A percentile compares a stretch with the other conserved stretches of the same genome.
Evolutionary conservation across 2,888 invertebrate genomes (phyloP).

Genomic region (Lamellibrachia satsuma): DNA sequence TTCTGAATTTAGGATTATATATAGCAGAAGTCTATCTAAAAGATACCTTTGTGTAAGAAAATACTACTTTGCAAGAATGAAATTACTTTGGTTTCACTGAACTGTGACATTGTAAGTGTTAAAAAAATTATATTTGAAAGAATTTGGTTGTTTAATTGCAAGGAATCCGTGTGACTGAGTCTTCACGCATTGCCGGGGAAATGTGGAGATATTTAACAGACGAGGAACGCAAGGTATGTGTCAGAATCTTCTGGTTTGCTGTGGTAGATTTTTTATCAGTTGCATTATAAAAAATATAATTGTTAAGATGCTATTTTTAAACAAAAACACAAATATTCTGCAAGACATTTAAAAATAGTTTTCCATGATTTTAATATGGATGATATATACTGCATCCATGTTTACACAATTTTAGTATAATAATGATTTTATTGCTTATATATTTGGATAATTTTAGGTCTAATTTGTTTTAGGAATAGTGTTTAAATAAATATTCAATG

Average conservation of each 20-base stretch:
- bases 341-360: neutral
- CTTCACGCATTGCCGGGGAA: neutral
- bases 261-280: neutral
- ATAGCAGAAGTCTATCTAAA: too few species aligned
- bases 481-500: neutral
- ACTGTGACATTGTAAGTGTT: neutral
- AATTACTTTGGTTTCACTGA: neutral
- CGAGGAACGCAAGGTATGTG: neutral
- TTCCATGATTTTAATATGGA: neutral
- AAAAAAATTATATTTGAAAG: neutral
- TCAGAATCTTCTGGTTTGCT: neutral
- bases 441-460: neutral
- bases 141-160: neutral
- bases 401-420: neutral
- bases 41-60: too few species aligned
- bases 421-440: neutral
- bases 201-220: neutral
- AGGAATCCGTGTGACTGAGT: neutral
- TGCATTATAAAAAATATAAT: neutral
- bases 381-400: neutral
- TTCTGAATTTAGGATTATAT: too few species aligned
- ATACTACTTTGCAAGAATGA: neutral
- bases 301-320: neutral
- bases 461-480: neutral
- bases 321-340: neutral